Evolutionary conservation across 2,888 invertebrate genomes (phyloP).

Genomic region (Eucriotettix oculatus): DNA sequence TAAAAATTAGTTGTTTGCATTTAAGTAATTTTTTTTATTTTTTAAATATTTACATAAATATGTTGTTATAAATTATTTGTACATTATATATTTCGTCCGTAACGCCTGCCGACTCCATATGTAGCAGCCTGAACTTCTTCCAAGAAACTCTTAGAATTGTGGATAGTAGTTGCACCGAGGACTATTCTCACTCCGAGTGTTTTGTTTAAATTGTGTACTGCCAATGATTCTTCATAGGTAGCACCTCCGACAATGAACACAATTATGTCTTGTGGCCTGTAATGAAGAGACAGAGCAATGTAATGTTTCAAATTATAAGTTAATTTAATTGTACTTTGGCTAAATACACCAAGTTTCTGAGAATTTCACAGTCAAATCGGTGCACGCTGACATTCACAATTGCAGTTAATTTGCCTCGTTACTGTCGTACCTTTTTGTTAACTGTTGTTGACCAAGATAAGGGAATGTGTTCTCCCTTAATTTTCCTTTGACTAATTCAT

Average conservation of each 20-base stretch:
- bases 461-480: slow-evolving; percentile 78
- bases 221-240: slow-evolving; percentile 88
- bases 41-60: not conserved
- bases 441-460: slow-evolving; percentile 43
- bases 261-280: slow-evolving; percentile 79
- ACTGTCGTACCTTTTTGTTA: slow-evolving; percentile 23
- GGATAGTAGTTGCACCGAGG: slow-evolving; percentile 82
- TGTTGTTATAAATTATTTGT: slow-evolving; percentile 4
- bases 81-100: slow-evolving; percentile 27
- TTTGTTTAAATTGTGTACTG: slow-evolving; percentile 66
- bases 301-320: not conserved
- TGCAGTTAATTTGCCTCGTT: too few relatives aligned
- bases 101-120: slow-evolving; percentile 44
- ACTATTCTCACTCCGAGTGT: slow-evolving; percentile 61
- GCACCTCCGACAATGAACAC: slow-evolving; percentile 92
- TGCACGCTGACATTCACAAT: too few relatives aligned
- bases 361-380: too few relatives aligned
- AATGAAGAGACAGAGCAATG: slow-evolving; percentile 7
- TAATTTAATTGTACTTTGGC: too few relatives aligned
- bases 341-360: too few relatives aligned
- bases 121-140: slow-evolving; percentile 56
- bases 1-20: not conserved
- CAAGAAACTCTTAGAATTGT: slow-evolving; percentile 69
- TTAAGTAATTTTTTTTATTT: not conserved
- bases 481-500: slow-evolving; percentile 78